Evolutionary conservation across 2,888 invertebrate species (phyloP), one percentile per base, ranked within the genome.

Genomic region (Chrysolina haemoptera): DNA sequence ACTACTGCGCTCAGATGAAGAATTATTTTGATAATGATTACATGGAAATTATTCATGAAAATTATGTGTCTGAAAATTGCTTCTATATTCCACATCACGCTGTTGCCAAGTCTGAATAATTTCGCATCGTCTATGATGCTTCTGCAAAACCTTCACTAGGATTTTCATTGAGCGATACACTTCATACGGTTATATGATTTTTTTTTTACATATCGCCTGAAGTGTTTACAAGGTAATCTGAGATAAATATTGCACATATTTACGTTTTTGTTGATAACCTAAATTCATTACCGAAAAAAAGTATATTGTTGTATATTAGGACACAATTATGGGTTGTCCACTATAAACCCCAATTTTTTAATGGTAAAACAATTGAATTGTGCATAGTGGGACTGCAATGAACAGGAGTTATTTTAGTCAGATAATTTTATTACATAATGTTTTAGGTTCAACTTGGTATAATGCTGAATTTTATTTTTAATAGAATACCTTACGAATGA

Each of bases 271-370:
- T 65, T 65, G 1, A 65, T 5, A 65, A 65, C 40, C 6, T 65
- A 65, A 41, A 41, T 41, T 65, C 40, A 27, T 3, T 3, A 1
- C 1, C 5, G 27, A 5, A 1, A 27, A 1, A 1, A 3, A 5
- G 27, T 27, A 27, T 5, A 1, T 3, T 1, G 27, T n/a, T n/a
- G n/a, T n/a, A n/a, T n/a, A n/a, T n/a, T n/a, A n/a, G n/a, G n/a
- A n/a, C n/a, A n/a, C n/a, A 27, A 1, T 27, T 1, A 1, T 5
- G 5, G 27, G 27, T 27, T 43, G 41, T 16, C 14, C 65, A 65
- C 65, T 65, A 65, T 65, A 65, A 65, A 65, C 65, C 65, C 65
- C 65, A 65, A 43, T 65, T 35, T 65, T 65, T 41, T 12, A 65
- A 40, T 65, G 40, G 65, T 43, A 5, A 65, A 65, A 65, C 65